Evolutionary conservation across 2,888 invertebrate species (phyloP).

Genomic region (Eupeodes latifasciatus): DNA sequence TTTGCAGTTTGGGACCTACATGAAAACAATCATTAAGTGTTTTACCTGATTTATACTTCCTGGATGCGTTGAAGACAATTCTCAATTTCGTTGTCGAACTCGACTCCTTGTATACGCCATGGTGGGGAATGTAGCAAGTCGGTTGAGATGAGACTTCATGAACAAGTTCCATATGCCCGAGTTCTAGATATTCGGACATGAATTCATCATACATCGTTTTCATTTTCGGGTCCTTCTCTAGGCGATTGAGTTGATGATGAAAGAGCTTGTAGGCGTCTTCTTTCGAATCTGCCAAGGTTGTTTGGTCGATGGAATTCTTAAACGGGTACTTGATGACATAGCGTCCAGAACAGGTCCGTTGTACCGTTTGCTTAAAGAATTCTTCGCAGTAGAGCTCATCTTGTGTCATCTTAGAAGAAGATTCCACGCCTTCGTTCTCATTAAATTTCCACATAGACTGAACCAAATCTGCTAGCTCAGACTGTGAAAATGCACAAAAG

Average conservation of each 20-base stretch:
- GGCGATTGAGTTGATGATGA: slow-evolving; percentile 45
- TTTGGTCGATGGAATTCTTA: slow-evolving; percentile 45
- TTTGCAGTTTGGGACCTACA: slow-evolving; percentile 67
- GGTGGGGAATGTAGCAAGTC: slow-evolving; percentile 48
- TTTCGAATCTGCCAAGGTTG: slow-evolving; percentile 43
- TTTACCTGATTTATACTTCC: slow-evolving; percentile 40
- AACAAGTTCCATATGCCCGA: slow-evolving; percentile 57
- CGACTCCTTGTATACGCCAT: slow-evolving; percentile 63
- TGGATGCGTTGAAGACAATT: slow-evolving; percentile 58
- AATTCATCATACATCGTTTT: slow-evolving; percentile 56
- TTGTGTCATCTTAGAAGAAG: slow-evolving; percentile 40
- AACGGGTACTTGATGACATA: slow-evolving; percentile 62
- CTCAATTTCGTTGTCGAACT: slow-evolving; percentile 69
- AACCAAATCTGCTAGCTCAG: slow-evolving; percentile 44
- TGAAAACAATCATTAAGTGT: slow-evolving; percentile 68
- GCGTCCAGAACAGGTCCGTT: too few species aligned
- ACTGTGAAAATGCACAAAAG: slow-evolving; percentile 17
- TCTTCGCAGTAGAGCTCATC: slow-evolving; percentile 63
- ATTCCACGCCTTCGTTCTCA: slow-evolving; percentile 48
- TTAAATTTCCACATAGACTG: slow-evolving; percentile 64
- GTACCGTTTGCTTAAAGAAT: slow-evolving; percentile 53
- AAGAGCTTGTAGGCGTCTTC: slow-evolving; percentile 51
- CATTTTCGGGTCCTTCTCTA: slow-evolving; percentile 53
- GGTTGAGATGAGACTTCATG: slow-evolving; percentile 20
- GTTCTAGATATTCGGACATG: slow-evolving; percentile 52